A percentile compares a stretch with the other conserved stretches of the same genome.
These are phyloP conservation scores for Psilopsiagon aymara DNA, from an alignment of 2,113 vertebrate genomes.

Conservation along the genomic window DNA sequence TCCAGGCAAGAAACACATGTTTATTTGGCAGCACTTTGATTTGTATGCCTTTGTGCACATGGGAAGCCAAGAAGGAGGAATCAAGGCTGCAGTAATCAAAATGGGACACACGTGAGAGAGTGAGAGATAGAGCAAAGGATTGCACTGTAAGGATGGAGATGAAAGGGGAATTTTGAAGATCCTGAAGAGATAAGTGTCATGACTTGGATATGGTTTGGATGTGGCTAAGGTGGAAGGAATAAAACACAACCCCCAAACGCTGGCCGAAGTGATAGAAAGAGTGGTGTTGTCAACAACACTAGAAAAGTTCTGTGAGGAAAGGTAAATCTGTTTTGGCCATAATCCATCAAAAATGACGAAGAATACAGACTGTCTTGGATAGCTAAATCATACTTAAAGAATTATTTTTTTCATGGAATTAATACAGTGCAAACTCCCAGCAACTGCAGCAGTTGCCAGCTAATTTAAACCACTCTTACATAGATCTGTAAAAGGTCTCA, in stretches of 20 bases:
- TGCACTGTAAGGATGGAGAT: neutral
- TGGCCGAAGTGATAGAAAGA: neutral
- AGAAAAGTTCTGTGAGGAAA: neutral
- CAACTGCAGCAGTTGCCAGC: neutral
- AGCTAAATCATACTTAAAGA: neutral
- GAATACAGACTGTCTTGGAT: neutral
- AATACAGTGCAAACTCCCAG: neutral
- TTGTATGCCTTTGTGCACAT: neutral
- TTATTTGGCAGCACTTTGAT: neutral
- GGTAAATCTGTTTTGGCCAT: neutral
- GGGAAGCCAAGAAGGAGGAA: neutral
- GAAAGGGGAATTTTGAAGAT: neutral
- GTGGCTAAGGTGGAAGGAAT: neutral
- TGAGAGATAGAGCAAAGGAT: neutral
- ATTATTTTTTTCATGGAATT: neutral
- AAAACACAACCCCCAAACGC: neutral
- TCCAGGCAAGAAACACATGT: neutral
- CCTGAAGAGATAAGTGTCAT: neutral
- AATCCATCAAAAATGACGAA: neutral
- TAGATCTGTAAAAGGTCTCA: neutral
- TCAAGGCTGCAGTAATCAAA: neutral
- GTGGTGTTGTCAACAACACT: neutral
- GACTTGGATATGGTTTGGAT: neutral
- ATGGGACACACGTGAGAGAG: neutral
- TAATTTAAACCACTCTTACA: neutral